phyloP scores from a whole-genome alignment of 2,113 vertebrate genomes.

The Emydocephalus ijimae region DNA sequence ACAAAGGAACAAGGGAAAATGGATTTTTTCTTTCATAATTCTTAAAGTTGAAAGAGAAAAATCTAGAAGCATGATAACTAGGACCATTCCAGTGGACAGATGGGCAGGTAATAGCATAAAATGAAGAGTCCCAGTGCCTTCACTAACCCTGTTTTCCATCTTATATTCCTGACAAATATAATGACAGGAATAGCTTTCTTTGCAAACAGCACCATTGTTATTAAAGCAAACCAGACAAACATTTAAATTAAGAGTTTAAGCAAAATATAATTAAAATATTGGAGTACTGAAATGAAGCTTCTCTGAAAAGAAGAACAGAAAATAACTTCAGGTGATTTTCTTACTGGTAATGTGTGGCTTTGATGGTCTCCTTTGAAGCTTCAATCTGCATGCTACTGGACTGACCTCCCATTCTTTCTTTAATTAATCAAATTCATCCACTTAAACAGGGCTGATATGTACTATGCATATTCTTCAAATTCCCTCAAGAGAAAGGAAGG shows the following conservation, averaged over 20 bases:
- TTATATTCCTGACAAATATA: constrained; percentile 46
- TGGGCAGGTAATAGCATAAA: constrained; percentile 62
- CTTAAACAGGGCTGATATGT: constrained; percentile 39
- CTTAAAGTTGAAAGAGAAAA: constrained; percentile 68
- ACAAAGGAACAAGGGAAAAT: constrained; percentile 66
- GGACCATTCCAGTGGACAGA: constrained; percentile 71
- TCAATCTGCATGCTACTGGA: constrained; percentile 31
- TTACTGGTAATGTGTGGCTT: constrained; percentile 18
- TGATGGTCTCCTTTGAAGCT: constrained; percentile 36
- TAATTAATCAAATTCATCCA: constrained; percentile 48
- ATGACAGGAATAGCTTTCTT: constrained; percentile 12
- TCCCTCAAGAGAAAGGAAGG: constrained; percentile 15
- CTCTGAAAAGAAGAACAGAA: constrained; percentile 24
- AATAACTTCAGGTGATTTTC: neutral
- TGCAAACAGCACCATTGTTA: constrained; percentile 12
- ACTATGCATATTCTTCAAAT: constrained; percentile 28
- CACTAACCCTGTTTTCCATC: constrained; percentile 62
- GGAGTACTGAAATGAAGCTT: constrained; percentile 42
- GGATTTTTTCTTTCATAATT: constrained; percentile 75
- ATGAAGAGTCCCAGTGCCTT: constrained; percentile 53
- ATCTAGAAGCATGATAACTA: constrained; percentile 67
- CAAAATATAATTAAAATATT: constrained; percentile 13
- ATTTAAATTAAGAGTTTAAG: constrained; percentile 9
- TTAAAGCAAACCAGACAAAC: neutral
- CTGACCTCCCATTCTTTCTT: constrained; percentile 41